Base-by-base conservation (phyloP, 2,113 vertebrate species). In the Hydrolagus affinis region DNA sequence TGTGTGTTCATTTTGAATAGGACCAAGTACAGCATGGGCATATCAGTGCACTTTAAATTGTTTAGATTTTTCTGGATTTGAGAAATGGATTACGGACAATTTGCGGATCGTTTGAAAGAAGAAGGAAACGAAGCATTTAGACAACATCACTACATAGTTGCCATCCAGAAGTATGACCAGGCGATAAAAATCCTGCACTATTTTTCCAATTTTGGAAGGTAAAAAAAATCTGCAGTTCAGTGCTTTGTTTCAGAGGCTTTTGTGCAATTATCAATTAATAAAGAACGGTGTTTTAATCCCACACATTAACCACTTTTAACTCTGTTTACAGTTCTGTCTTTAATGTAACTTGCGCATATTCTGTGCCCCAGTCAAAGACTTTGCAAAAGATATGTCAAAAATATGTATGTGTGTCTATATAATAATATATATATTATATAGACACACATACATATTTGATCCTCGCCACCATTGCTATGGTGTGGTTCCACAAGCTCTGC, bases 121-220 rank as follows among this genome's bases (percentile, higher is more conserved):
- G 88, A 86, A 64, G 93, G 94, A 62, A 93, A 92, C 86, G 89
- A 91, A 74, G 90, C 87, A 17, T 91, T 92, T 73, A 93, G 88
- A 89, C 89, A 88, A 62, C 90, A 92, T 1, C 91, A 90, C 86
- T 94, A 92, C 59, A 57, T 87, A 73, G 85, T 90, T 88, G 93
- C 93, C 86, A 89, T 93, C 89, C 88, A 78, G 69, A 91, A 90
- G 76, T 94, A 93, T 0, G 91, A 92, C 30, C 90, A 92, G 87
- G 92, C 92, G 87, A 14, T 86, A 12, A 11, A 3, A 12, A 86
- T 86, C 19, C 64, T 76, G 19, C 74, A 15, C 12, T 0, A 4
- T 44, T 44, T 69, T 4, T 57, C 8, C 11, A 15, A 60, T 66
- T 0, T 0, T 44, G 19, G 64, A 19, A 75, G 62, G 85, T 86